A percentile compares a stretch with the other conserved stretches of the same genome.
Evolutionary conservation across 2,888 invertebrate species (phyloP).

Genomic region (Alentia gelatinosa): DNA sequence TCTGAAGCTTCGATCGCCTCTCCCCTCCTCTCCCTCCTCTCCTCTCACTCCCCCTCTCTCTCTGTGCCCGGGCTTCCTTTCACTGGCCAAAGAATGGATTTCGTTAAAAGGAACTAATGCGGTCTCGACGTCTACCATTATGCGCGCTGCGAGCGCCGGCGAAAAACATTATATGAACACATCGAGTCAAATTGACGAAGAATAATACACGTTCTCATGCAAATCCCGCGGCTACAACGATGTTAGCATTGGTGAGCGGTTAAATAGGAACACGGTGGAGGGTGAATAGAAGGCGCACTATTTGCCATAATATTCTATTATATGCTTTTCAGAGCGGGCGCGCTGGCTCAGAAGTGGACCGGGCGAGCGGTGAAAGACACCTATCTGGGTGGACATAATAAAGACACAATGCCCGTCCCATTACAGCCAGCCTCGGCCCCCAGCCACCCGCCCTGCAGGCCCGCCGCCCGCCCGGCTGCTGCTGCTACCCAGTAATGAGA

Average conservation of each 20-base stretch:
- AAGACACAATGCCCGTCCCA: conserved; percentile 39
- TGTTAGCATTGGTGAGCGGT: not conserved
- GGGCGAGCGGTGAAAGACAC: conserved; percentile 12
- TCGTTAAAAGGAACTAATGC: conserved; percentile 53
- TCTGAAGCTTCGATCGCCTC: conserved; percentile 1
- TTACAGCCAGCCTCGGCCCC: conserved; percentile 19
- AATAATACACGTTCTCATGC: conserved; percentile 52
- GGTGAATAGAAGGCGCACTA: conserved; percentile 25
- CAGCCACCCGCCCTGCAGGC: not conserved
- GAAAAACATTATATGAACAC: conserved; percentile 50
- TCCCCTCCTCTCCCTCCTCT: not conserved
- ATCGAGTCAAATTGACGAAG: conserved; percentile 29
- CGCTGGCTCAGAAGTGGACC: conserved; percentile 27
- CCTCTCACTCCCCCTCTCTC: not conserved
- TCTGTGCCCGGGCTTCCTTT: conserved; percentile 20
- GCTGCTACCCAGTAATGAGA: conserved; percentile 15
- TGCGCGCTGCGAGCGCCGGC: conserved; percentile 30
- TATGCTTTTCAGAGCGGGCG: conserved; percentile 47
- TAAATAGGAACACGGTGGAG: conserved; percentile 7
- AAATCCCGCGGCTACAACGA: not conserved
- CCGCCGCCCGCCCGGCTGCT: not conserved
- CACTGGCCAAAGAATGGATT: conserved; percentile 51
- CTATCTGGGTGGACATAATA: conserved; percentile 51
- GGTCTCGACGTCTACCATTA: conserved; percentile 19
- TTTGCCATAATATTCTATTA: conserved; percentile 54